Evolutionary conservation across 1,140 invertebrate species (phyloP), one percentile per base, ranked within the genome.

Genomic region (Dicyema japonicum): DNA sequence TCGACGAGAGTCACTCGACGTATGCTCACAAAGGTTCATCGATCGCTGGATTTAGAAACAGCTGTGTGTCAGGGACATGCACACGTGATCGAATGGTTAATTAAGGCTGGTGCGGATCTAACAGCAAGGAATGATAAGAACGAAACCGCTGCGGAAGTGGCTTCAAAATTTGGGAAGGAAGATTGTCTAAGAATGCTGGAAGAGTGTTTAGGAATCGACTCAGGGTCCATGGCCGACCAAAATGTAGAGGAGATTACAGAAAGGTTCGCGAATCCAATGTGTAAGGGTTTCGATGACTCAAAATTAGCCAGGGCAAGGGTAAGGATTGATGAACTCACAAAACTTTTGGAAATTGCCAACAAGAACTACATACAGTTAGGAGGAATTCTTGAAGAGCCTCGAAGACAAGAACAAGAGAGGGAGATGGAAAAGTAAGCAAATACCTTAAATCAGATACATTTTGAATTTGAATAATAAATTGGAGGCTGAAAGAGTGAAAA

Each of bases 61-160:
- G 48, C 48, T 33, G 47, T 48, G 21, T 48, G 47, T 18, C 46
- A 53, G 28, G 48, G 48, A 18, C 45, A 50, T 35, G 31, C 50
- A 2, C 35, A 47, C 24, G 34, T 52, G 17, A 33, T 51, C 13
- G 41, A 48, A 29, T 51, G 50, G 48, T 32, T 53, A 21, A 41
- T 52, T 12, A 46, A 53, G 34, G 47, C 47, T 40, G 50, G 47
- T 3, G 45, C 48, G 5, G 42, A 48, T 29, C 37, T 46, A 36
- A 36, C 35, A 7, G 41, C 50, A 8, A 34, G 34, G 3, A 51
- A 50, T 31, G 29, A 43, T 14, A 43, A 44, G 12, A 48, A 45
- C 7, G 48, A 53, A 22, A 43, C 40, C 19, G 36, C 47, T 8
- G 35, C 38, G 17, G 48, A 51, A 30, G 37, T 53, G 4, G 48